Evolutionary conservation across 2,888 invertebrate species (phyloP), one percentile per base, ranked within the genome.

Genomic region (Alentia gelatinosa): DNA sequence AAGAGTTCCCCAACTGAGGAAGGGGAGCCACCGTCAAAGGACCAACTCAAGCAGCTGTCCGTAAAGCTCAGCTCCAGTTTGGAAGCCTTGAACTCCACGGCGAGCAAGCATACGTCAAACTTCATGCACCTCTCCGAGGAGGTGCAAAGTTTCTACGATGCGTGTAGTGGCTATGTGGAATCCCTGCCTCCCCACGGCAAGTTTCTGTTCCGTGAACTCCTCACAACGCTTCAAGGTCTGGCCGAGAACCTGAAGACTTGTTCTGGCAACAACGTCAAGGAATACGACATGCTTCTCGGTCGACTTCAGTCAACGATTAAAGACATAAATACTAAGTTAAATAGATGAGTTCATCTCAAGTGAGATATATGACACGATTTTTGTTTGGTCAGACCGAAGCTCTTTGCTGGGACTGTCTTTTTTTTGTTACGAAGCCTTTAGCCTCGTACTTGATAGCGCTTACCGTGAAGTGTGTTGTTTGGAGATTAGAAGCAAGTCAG

Each of bases 171-270:
- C 93, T 98, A 98, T 94, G 98, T 98, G 26, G 98, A 98, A 94
- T 97, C 97, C 93, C 97, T 98, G 94, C 98, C 98, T 19, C 98
- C 98, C 30, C 98, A 98, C 95, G 97, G 98, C 89, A 98, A 98
- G 95, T 98, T 98, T 96, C 98, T 98, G 94, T 98, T 98, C 95
- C 97, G 98, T 63, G 96, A 96, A 92, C 94, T 96, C 63, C 93
- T 96, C 90, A 94, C 95, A 37, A 89, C 90, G 23, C 84, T 93
- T 23, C 91, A 93, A 33, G 90, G 89, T 0, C 86, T 92, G 1
- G 91, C 91, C 90, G 94, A 91, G 90, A 95, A 89, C 94, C 95
- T 91, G 92, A 93, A 79, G 93, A 93, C 92, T 92, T 95, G 90
- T 94, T 95, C 95, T 30, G 94, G 91, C 91, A 95, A 90, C 93